A percentile compares a stretch with the other conserved stretches of the same genome.
Evolutionary conservation across 2,888 invertebrate genomes (phyloP).

Genomic region (Ectemnius cavifrons): DNA sequence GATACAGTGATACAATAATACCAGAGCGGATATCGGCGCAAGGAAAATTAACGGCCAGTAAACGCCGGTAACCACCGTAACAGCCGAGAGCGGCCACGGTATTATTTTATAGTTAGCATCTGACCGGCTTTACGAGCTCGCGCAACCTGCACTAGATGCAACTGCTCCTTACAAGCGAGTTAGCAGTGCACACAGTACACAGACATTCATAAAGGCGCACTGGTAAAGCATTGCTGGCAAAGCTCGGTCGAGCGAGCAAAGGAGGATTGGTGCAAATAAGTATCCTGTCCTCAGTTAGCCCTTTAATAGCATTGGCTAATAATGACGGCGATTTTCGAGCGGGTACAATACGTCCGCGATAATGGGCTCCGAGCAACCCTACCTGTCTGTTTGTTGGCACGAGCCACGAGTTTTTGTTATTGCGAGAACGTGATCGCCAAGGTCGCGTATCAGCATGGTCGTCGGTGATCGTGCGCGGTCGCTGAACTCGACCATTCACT

Average conservation of each 20-base stretch:
- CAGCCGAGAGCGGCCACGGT: constrained; percentile 55
- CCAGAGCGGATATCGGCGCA: constrained; percentile 41
- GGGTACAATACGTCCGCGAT: constrained; percentile 2
- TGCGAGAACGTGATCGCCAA: constrained; percentile 32
- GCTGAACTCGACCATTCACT: constrained; percentile 48
- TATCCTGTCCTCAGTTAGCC: constrained; percentile 19
- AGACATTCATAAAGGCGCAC: not conserved
- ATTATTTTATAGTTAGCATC: constrained; percentile 66
- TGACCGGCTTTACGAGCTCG: constrained; percentile 49
- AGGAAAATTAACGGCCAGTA: constrained; percentile 69
- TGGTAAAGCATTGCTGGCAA: not conserved
- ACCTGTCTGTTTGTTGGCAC: constrained; percentile 18
- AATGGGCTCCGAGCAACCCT: not conserved
- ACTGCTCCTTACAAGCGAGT: constrained; percentile 18
- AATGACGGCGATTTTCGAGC: constrained; percentile 18
- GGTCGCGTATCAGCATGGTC: constrained; percentile 45
- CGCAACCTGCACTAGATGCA: constrained; percentile 12
- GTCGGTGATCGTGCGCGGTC: constrained; percentile 28
- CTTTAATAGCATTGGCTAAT: constrained; percentile 29
- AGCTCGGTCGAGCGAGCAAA: constrained; percentile 13
- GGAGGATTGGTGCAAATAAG: constrained; percentile 20
- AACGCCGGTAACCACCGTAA: constrained; percentile 68
- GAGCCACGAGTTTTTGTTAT: constrained; percentile 28
- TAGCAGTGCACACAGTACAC: not conserved
- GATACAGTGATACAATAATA: constrained; percentile 56